phyloP scores from a whole-genome alignment of 2,113 vertebrate species.

The Ascaphus truei region DNA sequence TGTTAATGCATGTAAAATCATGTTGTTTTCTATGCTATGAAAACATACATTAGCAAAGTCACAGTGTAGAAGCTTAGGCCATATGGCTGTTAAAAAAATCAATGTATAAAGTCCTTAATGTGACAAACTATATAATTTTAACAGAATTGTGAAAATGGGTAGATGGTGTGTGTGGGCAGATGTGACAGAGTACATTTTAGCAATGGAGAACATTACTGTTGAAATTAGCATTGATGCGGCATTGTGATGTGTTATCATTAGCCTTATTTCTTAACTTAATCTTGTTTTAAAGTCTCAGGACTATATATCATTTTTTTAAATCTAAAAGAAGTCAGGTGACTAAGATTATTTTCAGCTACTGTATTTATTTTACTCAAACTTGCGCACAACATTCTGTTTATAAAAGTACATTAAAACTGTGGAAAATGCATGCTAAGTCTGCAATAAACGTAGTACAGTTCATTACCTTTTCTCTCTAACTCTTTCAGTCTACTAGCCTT shows the following conservation, averaged over 20 bases:
- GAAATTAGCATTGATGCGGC: constrained; percentile 29
- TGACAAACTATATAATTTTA: constrained; percentile 36
- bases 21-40: constrained; percentile 31
- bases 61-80: constrained; percentile 20
- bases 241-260: constrained; percentile 9
- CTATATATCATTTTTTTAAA: neutral
- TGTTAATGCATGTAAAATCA: constrained; percentile 32
- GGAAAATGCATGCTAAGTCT: too few relatives aligned
- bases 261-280: constrained; percentile 16
- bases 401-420: too few relatives aligned
- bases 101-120: constrained; percentile 34
- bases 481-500: too few relatives aligned
- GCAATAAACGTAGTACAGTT: too few relatives aligned
- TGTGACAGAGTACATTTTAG: constrained; percentile 22
- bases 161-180: constrained; percentile 23
- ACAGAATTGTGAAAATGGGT: constrained; percentile 32
- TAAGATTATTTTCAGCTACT: constrained; percentile 4
- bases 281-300: constrained; percentile 1
- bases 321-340: neutral
- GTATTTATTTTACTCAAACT: neutral
- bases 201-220: constrained; percentile 19
- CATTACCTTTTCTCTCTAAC: too few relatives aligned
- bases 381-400: neutral
- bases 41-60: constrained; percentile 36
- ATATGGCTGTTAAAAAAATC: constrained; percentile 36